Base-by-base conservation (phyloP, 2,113 vertebrate species). In the Silurus meridionalis region DNA sequence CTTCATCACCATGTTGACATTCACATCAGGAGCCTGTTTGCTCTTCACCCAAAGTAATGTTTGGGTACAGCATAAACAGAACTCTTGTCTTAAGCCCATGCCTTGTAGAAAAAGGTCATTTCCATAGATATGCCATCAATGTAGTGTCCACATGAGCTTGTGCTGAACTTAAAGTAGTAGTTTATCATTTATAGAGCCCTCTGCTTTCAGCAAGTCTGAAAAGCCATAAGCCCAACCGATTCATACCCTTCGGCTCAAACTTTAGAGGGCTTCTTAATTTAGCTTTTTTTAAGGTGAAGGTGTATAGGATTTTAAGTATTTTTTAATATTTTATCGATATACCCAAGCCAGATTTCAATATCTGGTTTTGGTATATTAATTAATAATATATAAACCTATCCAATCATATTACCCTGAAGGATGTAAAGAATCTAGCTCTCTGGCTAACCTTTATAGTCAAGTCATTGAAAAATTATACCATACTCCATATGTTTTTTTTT, bases 1-100 rank as follows among this genome's bases (percentile, higher is more conserved):
- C 63, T 79, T 85, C 84, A 85, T 67, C 84, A 85, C 63, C 57
- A 61, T 72, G n/a, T n/a, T 85, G 46, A 66, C 48, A 66, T 79
- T 80, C 61, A 85, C 61, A 79, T n/a, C 50, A 80, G 17, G 15
- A 66, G 72, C 25, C 57, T 25, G 14, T 84, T 61, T 84, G 71
- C 46, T 52, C 58, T 61, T 61, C 67, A 84, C 37, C 55, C 28
- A 75, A 14, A 50, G 53, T 48, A 28, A 67, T 85, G 52, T 85
- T 85, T 67, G 25, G 61, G 25, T 52, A 15, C 71, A 77, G 23
- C 13, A 17, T 55, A 85, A 85, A 85, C 23, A 79, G 74, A 46
- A 67, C n/a, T 37, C 60, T 75, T 66, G 60, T 57, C 10, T 25
- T 67, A 28, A 37, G 48, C 15, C 37, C 63, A 80, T 85, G 53